A percentile compares a stretch with the other conserved stretches of the same genome.
These are phyloP conservation scores for Ypsolopha scabrella DNA, from an alignment of 2,888 invertebrate genomes.

Conservation along the genomic window DNA sequence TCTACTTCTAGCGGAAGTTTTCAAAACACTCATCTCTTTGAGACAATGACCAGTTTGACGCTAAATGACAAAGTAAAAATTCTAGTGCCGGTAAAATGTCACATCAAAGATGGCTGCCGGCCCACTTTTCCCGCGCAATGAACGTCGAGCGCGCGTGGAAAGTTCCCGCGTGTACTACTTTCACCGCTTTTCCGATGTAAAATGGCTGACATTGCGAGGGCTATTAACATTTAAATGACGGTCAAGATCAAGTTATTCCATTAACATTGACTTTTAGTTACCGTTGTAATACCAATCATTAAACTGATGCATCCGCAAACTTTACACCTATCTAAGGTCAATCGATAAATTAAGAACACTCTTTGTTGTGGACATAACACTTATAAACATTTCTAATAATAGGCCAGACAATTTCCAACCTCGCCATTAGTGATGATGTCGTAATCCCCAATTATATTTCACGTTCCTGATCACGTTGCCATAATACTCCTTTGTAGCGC, in stretches of 20 bases:
- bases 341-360: background rate
- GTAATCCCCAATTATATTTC: slow-evolving; percentile 18
- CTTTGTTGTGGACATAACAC: too few relatives aligned
- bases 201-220: slow-evolving; percentile 45
- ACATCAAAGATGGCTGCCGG: slow-evolving; percentile 57
- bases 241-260: slow-evolving; percentile 33
- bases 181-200: slow-evolving; percentile 64
- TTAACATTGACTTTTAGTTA: background rate
- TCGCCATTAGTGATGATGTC: background rate
- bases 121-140: slow-evolving; percentile 65
- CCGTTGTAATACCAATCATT: background rate
- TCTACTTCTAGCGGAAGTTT: slow-evolving; percentile 30
- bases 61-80: slow-evolving; percentile 11
- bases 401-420: too few relatives aligned
- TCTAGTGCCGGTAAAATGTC: slow-evolving; percentile 31
- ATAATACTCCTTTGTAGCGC: slow-evolving; percentile 43
- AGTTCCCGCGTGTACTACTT: slow-evolving; percentile 67
- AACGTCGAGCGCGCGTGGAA: slow-evolving; percentile 58
- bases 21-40: slow-evolving; percentile 41
- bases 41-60: slow-evolving; percentile 46
- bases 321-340: background rate
- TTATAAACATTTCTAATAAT: too few relatives aligned
- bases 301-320: background rate
- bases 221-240: slow-evolving; percentile 43
- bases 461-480: slow-evolving; percentile 57